Evolutionary conservation across 2,888 invertebrate genomes (phyloP).

Genomic region (Lasioglossum malachurum): DNA sequence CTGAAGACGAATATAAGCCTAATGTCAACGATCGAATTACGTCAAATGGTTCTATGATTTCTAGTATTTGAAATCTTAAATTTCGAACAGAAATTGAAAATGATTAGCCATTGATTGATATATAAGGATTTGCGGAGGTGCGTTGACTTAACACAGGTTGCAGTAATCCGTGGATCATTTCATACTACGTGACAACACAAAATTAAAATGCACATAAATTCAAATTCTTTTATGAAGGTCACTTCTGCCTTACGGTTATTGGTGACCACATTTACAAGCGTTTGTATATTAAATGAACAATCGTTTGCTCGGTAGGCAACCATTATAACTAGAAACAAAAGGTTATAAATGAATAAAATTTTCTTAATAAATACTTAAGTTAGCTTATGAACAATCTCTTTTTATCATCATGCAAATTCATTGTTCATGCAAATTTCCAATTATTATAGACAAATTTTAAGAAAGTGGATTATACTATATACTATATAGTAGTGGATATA

Average conservation of each 20-base stretch:
- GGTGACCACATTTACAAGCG: not conserved
- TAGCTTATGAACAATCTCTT: not conserved
- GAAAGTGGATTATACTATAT: no score
- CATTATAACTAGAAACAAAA: not conserved
- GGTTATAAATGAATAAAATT: not conserved
- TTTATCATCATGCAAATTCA: not conserved
- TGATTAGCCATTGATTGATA: no score
- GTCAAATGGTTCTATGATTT: not conserved
- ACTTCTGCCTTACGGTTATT: not conserved
- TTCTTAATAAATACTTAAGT: not conserved
- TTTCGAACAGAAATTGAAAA: not conserved
- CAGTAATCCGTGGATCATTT: not conserved
- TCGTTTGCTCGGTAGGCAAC: not conserved
- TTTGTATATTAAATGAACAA: not conserved
- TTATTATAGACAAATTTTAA: no score
- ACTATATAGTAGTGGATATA: no score
- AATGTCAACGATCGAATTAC: not conserved
- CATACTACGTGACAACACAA: not conserved
- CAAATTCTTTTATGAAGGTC: not conserved
- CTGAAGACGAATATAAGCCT: not conserved
- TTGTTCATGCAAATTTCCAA: no score
- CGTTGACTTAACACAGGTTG: not conserved
- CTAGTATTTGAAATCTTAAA: not conserved
- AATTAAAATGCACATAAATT: constrained; percentile 1
- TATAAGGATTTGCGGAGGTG: no score